Base-by-base conservation (phyloP, 2,797 vertebrate genomes). In the Pristis pectinata region DNA sequence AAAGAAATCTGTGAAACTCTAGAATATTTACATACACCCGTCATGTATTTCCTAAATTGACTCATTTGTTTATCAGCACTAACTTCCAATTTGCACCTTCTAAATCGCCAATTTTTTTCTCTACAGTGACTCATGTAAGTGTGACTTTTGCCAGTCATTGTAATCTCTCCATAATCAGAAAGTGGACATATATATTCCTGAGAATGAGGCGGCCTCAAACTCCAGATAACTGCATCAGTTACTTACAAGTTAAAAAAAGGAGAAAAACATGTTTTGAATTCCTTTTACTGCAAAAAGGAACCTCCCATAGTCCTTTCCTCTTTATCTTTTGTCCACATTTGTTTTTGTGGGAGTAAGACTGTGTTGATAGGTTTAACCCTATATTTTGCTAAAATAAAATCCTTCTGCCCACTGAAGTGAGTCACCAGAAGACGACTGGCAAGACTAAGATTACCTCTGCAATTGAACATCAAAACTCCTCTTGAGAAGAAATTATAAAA, bases 391-490 rank as follows among this genome's bases (percentile, higher is more conserved):
- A 34, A 94, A 93, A 94, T 76, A 91, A 67, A 91, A 91, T 91
- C 87, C 61, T 89, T 61, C 85, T 91, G n/a, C 8, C 8, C 61
- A 67, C n/a, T 91, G 15, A 19, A 19, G 34, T 27, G n/a, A 67
- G 61, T 19, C 27, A 41, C 59, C 87, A 91, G n/a, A 41, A 41
- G 87, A 19, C 24, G 37, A 22, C 24, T 64, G 61, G n/a, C 64
- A 91, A 99, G 99, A 96, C 96, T 99, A 95, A 97, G 97, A 44
- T 97, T 99, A 95, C 99, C 99, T 95, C 99, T 98, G 0, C 99
- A 98, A 99, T 96, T 99, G 95, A 99, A 99, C 97, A 99, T 98
- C 0, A 96, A 98, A 96, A 99, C 99, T 96, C 98, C 99, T 13
- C 98, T 99, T 70, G 98, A 98, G 82, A 99, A 98, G 30, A 96